Evolutionary conservation across 2,113 vertebrate genomes (phyloP).

Genomic region (Psilopogon haemacephalus): DNA sequence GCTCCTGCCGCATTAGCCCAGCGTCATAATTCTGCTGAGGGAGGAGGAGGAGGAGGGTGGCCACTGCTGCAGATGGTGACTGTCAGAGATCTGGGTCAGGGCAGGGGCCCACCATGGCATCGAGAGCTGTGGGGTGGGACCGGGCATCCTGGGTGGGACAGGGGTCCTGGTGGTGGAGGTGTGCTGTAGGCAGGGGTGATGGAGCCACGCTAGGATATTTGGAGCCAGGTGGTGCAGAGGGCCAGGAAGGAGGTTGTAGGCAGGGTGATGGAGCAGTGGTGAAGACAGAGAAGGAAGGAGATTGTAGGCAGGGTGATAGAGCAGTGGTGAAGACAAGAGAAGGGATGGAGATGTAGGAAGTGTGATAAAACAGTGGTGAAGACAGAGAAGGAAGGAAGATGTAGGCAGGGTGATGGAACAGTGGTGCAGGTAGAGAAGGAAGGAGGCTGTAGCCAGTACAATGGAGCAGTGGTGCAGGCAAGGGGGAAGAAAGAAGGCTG

Average conservation of each 20-base stretch:
- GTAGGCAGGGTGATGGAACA: background rate
- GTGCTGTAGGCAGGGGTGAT: background rate
- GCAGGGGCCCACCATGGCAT: background rate
- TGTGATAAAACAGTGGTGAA: background rate
- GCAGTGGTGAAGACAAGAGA: accelerated
- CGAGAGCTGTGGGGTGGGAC: background rate
- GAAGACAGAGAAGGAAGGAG: too few species aligned
- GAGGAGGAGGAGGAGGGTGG: slow-evolving; percentile 75
- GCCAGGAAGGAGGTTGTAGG: too few species aligned
- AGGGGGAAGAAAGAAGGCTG: background rate
- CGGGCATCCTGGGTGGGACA: accelerated
- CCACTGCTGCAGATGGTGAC: slow-evolving; percentile 72
- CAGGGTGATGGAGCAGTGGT: background rate
- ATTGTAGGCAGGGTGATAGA: background rate
- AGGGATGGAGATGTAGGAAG: background rate
- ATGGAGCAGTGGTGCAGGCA: background rate
- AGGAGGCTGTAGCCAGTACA: too few species aligned
- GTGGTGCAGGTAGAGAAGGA: background rate
- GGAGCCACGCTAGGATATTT: background rate
- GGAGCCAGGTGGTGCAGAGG: background rate
- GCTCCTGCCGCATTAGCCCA: slow-evolving; percentile 68
- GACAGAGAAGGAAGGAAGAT: background rate
- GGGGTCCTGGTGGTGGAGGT: background rate
- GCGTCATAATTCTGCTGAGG: slow-evolving; percentile 73
- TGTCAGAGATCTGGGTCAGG: slow-evolving; percentile 78